Base-by-base conservation (phyloP, 2,888 invertebrate genomes). In the Andrena dorsata region DNA sequence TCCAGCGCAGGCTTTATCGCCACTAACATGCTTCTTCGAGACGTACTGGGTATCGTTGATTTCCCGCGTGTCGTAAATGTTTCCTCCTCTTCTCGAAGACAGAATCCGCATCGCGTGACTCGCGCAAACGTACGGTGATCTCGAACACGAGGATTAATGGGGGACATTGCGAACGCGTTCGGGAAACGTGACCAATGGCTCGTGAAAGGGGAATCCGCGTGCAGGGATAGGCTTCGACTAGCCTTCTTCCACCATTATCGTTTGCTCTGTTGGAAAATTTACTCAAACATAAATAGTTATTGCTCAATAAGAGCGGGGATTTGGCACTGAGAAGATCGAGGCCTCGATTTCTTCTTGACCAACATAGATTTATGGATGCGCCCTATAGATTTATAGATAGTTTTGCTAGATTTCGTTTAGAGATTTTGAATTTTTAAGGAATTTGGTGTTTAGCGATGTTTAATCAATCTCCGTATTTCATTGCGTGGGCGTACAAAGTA, bases 181-280 rank as follows among this genome's bases (percentile, higher is more conserved):
- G 74, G 85, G 85, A 84, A 84, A 84, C 77, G 81, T 82, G 74
- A 82, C 71, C 74, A 77, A 66, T 85, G 85, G 72, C 76, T 85
- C 85, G 64, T 47, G 75, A 72, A 68, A 75, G 58, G 58, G 49
- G 58, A n/a, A 56, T 56, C 20, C 23, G 41, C 10, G 26, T 23
- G 23, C 56, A 56, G 56, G 23, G 10, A 56, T 23, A 26, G 26
- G 2, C 51, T 8, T 56, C 23, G 23, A 26, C 56, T 51, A 51
- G 20, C 7, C n/a, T 51, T 51, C 51, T 51, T 51, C 20, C n/a
- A n/a, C 51, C 8, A 51, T 20, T 20, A 51, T 51, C 51, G 20
- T 8, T 51, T n/a, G 7, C 2, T 51, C 20, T 51, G 51, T 51
- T 51, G 51, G 51, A 20, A 51, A 51, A 51, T 51, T 20, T 51